Percentiles rank a stretch among this genome's conserved stretches.
These are phyloP conservation scores for Triplophysa tibetana DNA, from an alignment of 2,113 vertebrate genomes.

Conservation along the genomic window DNA sequence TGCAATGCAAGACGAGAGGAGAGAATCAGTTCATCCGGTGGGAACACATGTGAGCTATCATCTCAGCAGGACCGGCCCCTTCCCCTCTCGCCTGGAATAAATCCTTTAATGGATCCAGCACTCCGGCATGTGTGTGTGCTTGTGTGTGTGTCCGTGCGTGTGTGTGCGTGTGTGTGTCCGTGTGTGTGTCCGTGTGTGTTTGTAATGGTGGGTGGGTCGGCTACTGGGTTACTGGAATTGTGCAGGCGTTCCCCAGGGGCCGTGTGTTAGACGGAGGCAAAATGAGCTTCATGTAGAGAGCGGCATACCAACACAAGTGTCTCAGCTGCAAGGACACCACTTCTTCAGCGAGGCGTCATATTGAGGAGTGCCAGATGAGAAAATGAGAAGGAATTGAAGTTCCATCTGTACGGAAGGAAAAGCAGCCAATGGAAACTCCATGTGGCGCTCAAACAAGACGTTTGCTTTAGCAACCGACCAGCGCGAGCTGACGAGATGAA, in stretches of 20 bases:
- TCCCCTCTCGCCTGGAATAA: conserved; percentile 50
- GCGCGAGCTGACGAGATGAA: background rate
- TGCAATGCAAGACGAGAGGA: conserved; percentile 27
- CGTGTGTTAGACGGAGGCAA: conserved; percentile 34
- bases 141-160: conserved; percentile 34
- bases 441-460: conserved; percentile 43
- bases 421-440: conserved; percentile 47
- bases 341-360: conserved; percentile 29
- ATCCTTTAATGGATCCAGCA: conserved; percentile 60
- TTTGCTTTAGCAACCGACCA: conserved; percentile 50
- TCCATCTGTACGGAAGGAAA: conserved; percentile 26
- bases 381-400: conserved; percentile 51
- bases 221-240: conserved; percentile 53
- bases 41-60: conserved; percentile 61
- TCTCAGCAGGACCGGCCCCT: conserved; percentile 41
- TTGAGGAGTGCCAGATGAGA: conserved; percentile 39
- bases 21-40: conserved; percentile 51
- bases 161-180: conserved; percentile 41
- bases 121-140: conserved; percentile 51
- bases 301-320: conserved; percentile 21
- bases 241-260: conserved; percentile 34
- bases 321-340: conserved; percentile 22
- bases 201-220: conserved; percentile 22
- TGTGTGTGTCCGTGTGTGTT: conserved; percentile 36
- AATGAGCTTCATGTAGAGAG: conserved; percentile 32